phyloP scores from a whole-genome alignment of 2,888 invertebrate genomes.

The Zootermopsis nevadensis region DNA sequence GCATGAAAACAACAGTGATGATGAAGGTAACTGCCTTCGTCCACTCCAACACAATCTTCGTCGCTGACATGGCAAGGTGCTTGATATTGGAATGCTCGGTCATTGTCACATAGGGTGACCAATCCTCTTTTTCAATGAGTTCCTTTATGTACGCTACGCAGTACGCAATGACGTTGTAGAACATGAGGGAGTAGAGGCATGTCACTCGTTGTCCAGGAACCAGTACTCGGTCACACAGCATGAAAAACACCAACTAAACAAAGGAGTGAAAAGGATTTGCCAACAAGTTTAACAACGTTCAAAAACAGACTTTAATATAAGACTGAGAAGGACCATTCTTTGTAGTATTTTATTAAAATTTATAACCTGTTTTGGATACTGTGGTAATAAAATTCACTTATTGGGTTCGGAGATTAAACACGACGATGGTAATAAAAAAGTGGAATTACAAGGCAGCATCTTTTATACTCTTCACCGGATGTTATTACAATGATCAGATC shows the following conservation, averaged over 20 bases:
- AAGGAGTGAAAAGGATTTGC: no score
- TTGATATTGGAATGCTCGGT: conserved; percentile 78
- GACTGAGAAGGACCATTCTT: no score
- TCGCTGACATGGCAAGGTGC: conserved; percentile 84
- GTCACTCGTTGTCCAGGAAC: conserved; percentile 70
- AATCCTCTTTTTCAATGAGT: conserved; percentile 78
- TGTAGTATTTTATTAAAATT: no score
- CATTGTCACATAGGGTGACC: conserved; percentile 81
- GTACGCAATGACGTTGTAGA: conserved; percentile 84
- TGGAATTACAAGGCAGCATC: no score
- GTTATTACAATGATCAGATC: no score
- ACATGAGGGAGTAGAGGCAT: conserved; percentile 81
- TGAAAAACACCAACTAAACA: conserved; percentile 76
- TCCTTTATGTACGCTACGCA: conserved; percentile 81
- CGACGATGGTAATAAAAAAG: no score
- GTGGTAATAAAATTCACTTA: no score
- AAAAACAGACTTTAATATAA: no score
- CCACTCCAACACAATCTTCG: conserved; percentile 84
- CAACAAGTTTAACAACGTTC: no score
- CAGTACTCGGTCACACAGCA: conserved; percentile 76
- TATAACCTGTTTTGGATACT: no score
- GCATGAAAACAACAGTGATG: conserved; percentile 80
- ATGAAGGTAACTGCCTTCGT: conserved; percentile 84
- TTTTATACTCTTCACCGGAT: no score
- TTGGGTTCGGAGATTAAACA: no score